Base-by-base conservation (phyloP, 2,113 vertebrate genomes). In the Verasper variegatus region DNA sequence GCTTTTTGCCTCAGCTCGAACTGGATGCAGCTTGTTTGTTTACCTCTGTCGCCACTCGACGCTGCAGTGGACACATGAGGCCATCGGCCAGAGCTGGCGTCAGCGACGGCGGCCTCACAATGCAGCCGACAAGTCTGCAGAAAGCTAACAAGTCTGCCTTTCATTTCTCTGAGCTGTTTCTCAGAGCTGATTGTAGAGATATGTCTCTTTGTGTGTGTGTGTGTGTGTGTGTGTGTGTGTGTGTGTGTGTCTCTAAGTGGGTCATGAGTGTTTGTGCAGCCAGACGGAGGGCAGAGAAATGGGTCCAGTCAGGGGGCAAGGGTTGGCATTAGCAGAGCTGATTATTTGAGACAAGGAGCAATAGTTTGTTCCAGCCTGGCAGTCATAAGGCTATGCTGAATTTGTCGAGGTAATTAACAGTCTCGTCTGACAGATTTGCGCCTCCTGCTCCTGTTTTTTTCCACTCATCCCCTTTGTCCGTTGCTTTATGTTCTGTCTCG, bases 241-340 rank as follows among this genome's bases (percentile, higher is more conserved):
- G 66, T 35, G 71, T 9, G 71, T 14, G 57, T 20, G 67, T 45
- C 24, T 64, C 40, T 81, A 90, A 90, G 73, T 90, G 79, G 92
- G 90, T 90, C 85, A 85, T 83, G 75, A 84, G 85, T 85, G 86
- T 90, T 88, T 86, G 70, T 42, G 63, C 80, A 83, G 79, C 74
- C 3, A 12, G 51, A 80, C 23, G 11, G 63, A 84, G 68, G 81
- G 80, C 77, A 82, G 82, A 37, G 56, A 74, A 79, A 23, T 77
- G 84, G 81, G 76, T 74, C 21, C 60, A 80, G 60, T 60, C 45
- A 26, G 59, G 70, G 86, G 72, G 62, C 81, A 76, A 51, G 57
- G 66, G 80, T 71, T 74, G 26, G 74, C 61, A 67, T 71, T 27
- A 55, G 66, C 23, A 21, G 71, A 81, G 57, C 70, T 77, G 75